Evolutionary conservation across 2,888 invertebrate species (phyloP).

Genomic region (Gastracanthus pulcherrimus): DNA sequence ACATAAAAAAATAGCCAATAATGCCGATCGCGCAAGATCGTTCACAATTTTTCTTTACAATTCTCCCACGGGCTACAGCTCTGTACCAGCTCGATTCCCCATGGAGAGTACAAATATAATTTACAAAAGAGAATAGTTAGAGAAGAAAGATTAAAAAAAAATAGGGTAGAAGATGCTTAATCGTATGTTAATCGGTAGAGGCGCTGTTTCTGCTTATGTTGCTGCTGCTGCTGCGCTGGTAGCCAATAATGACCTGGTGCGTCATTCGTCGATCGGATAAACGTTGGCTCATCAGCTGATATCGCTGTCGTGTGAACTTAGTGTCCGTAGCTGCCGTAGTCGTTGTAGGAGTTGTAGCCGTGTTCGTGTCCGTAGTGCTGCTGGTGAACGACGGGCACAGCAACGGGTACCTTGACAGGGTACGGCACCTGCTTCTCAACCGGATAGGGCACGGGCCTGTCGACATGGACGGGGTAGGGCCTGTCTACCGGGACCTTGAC

Average conservation of each 20-base stretch:
- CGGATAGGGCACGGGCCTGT: conserved; percentile 78
- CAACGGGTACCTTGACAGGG: conserved; percentile 81
- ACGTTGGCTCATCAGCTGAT: neutral
- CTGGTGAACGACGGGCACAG: conserved; percentile 78
- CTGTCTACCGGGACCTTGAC: conserved; percentile 84
- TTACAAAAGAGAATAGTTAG: neutral
- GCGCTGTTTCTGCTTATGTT: neutral
- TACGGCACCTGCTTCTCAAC: conserved; percentile 77
- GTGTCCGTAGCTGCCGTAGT: conserved; percentile 49
- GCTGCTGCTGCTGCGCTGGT: neutral
- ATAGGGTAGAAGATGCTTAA: neutral
- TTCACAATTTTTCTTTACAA: conserved; percentile 6
- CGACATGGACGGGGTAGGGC: conserved; percentile 81
- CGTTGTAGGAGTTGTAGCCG: conserved; percentile 56
- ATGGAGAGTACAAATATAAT: neutral
- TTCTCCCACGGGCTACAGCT: no score
- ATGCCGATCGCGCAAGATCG: conserved; percentile 10
- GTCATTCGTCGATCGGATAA: neutral
- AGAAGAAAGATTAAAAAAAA: neutral
- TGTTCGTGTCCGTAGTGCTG: conserved; percentile 56
- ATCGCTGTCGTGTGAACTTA: neutral
- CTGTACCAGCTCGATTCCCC: neutral
- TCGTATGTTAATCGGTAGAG: neutral
- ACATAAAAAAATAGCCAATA: neutral
- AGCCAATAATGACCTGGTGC: neutral